These are phyloP conservation scores for Anoura caudifer DNA, from an alignment of 2,113 vertebrate genomes.

Conservation along the genomic window DNA sequence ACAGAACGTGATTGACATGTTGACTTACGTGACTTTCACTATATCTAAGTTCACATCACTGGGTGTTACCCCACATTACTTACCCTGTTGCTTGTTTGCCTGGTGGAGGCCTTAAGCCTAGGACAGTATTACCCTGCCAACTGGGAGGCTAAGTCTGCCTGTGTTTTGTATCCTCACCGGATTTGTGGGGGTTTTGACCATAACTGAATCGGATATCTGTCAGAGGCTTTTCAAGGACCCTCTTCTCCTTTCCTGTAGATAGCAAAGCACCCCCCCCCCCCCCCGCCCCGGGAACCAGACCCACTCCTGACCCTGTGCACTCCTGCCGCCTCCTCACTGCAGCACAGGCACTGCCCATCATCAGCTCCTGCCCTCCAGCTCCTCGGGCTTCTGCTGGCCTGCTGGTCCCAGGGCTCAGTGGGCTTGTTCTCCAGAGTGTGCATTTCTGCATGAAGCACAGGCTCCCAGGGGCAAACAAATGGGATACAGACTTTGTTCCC, in stretches of 20 bases:
- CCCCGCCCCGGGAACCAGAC: neutral
- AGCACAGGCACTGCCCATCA: neutral
- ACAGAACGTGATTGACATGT: fast-evolving
- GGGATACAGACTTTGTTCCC: neutral
- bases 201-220: neutral
- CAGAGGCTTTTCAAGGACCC: neutral
- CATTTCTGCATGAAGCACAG: neutral
- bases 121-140: neutral
- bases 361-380: too few species aligned
- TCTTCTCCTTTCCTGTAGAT: neutral
- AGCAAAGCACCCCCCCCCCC: neutral
- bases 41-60: neutral
- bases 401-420: neutral
- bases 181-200: neutral
- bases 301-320: too few species aligned
- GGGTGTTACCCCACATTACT: neutral
- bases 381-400: fast-evolving
- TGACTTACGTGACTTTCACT: too few species aligned
- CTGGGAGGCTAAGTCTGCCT: neutral
- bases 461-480: neutral
- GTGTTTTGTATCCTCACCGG: neutral
- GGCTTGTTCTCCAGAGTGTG: neutral
- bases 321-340: neutral
- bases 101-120: neutral
- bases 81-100: neutral